A percentile compares a stretch with the other conserved stretches of the same genome.
These are phyloP conservation scores for Podabrus alpinus DNA, from an alignment of 2,888 invertebrate genomes.

Conservation along the genomic window DNA sequence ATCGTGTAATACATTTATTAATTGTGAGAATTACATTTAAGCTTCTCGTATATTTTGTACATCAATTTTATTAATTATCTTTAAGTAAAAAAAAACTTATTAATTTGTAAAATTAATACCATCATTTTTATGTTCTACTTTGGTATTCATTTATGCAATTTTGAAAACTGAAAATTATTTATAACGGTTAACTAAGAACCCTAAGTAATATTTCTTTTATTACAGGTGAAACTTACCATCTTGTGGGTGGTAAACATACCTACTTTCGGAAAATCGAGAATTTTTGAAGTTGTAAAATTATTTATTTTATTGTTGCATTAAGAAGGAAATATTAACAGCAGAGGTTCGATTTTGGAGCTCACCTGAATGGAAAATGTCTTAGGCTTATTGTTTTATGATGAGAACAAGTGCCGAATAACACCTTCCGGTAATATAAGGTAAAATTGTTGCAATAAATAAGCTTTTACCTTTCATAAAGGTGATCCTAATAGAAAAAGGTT, in stretches of 20 bases:
- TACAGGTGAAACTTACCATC: background rate
- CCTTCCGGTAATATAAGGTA: conserved; percentile 19
- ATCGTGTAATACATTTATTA: conserved; percentile 35
- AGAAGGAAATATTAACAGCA: background rate
- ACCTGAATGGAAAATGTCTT: background rate
- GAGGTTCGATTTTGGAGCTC: background rate
- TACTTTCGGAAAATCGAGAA: conserved; percentile 6
- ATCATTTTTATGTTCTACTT: too few relatives aligned
- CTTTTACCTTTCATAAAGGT: conserved; percentile 12
- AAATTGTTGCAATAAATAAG: conserved; percentile 17
- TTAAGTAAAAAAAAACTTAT: too few relatives aligned
- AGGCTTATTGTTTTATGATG: conserved; percentile 9
- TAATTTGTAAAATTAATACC: too few relatives aligned
- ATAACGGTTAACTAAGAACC: too few relatives aligned
- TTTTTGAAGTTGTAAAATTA: conserved; percentile 6
- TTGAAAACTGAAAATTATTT: too few relatives aligned
- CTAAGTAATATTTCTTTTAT: background rate
- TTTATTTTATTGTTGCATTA: conserved; percentile 8
- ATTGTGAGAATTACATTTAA: conserved; percentile 17
- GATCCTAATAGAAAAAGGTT: conserved; percentile 3
- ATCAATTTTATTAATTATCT: background rate
- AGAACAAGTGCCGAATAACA: conserved; percentile 12
- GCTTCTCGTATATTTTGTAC: background rate
- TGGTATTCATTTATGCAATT: too few relatives aligned
- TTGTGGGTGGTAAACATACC: background rate